Conservation (phyloP, 2,888 invertebrate genomes). For the Caenorhabditis sinica region DNA sequence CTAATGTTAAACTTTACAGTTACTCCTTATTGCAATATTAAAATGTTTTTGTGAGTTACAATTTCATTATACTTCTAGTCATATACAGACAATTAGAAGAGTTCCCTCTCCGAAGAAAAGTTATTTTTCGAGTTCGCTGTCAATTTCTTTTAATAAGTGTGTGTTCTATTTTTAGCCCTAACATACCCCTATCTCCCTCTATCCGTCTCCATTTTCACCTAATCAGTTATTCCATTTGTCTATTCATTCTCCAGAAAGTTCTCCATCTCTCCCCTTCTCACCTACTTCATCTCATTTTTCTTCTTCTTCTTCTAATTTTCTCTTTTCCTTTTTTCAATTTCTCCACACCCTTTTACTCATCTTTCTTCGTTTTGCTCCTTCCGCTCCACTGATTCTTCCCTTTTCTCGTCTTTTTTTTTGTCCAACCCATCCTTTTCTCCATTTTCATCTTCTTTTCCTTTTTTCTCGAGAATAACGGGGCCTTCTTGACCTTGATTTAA, state of each 20-base stretch:
- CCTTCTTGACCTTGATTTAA: conserved; percentile 47
- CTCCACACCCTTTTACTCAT: conserved; percentile 34
- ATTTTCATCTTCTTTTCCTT: neutral
- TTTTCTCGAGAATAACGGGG: neutral
- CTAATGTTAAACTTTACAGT: no score
- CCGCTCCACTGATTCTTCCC: conserved; percentile 51
- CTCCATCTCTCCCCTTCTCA: conserved; percentile 11
- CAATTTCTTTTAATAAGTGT: no score
- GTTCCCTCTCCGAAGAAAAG: no score
- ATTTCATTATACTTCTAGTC: no score
- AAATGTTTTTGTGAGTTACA: no score
- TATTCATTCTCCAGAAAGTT: conserved; percentile 2
- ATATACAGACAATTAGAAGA: no score
- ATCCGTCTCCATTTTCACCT: conserved; percentile 19
- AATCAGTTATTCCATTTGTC: conserved; percentile 40
- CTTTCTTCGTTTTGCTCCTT: conserved; percentile 36
- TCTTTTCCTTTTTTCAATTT: conserved; percentile 13
- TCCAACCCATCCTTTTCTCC: neutral
- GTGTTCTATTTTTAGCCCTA: conserved; percentile 11
- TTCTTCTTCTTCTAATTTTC: conserved; percentile 27
- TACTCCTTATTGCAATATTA: no score
- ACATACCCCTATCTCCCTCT: conserved; percentile 5
- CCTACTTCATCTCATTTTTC: conserved; percentile 12
- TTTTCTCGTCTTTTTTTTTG: neutral
- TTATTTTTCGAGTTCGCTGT: no score